Base-by-base conservation (phyloP, 1,140 invertebrate species). In the Tetragnatha versicolor region DNA sequence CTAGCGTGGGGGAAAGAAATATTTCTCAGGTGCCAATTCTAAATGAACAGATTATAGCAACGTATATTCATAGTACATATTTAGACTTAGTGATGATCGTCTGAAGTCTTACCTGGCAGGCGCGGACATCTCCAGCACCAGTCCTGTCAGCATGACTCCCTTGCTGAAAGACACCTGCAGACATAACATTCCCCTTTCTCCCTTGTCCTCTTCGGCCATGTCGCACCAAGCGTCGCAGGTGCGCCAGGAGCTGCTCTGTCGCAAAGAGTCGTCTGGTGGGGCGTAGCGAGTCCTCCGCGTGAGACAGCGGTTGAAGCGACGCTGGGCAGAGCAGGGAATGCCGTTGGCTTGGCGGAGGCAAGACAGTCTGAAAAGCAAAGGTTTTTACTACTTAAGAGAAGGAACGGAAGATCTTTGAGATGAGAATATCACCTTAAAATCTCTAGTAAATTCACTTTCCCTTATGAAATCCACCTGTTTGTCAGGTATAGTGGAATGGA, bases 131-230 rank as follows among this genome's bases (percentile, higher is more conserved):
- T 77, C 73, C 0, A 77, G 17, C 0, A 25, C 55, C 0, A 66
- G 12, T 20, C 73, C 73, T 4, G 55, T 22, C 1, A 77, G 35
- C 45, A 77, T 65, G n/a, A 66, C 49, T n/a, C 45, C 39, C 55
- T 25, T 65, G 20, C 66, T 61, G 22, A 77, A 65, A 0, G 73
- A 77, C 33, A 77, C n/a, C 14, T 77, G 73, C 2, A 77, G 10
- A 10, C 73, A 77, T 14, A 77, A 47, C 12, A 7, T n/a, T 29
- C 61, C 45, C 0, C 29, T 22, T 17, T 77, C 60, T 29, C 22
- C 33, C 0, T 6, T 12, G 1, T n/a, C 14, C 33, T 12, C 10
- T 20, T 65, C 51, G 9, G 29, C 35, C 10, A 77, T 9, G 6
- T n/a, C 33, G 9, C 66, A 45, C 60, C 60, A 77, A 9, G 39